These are phyloP conservation scores for Champsocephalus gunnari DNA, from an alignment of 2,797 vertebrate species.

Conservation along the genomic window DNA sequence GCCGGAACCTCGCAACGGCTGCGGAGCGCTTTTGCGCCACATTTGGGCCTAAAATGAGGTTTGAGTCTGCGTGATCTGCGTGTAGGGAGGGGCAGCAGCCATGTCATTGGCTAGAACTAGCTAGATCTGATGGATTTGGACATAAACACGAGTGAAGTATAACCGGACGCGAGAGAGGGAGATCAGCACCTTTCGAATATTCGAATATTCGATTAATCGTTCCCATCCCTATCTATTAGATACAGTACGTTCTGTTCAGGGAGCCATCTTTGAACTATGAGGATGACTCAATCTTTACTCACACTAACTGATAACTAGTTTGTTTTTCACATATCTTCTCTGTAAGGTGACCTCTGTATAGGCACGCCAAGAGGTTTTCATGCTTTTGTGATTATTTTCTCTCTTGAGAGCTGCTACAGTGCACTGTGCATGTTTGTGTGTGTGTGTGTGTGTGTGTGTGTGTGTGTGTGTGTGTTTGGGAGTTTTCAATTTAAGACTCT, in stretches of 20 bases:
- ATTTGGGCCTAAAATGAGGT: too few species aligned
- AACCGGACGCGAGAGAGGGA: too few species aligned
- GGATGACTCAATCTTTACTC: slow-evolving; percentile 4
- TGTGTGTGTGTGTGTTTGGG: slow-evolving; percentile 16
- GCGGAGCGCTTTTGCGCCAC: too few species aligned
- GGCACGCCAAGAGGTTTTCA: slow-evolving; percentile 1
- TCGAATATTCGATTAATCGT: too few species aligned
- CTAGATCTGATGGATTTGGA: too few species aligned
- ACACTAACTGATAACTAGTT: background rate
- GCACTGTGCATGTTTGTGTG: slow-evolving; percentile 3
- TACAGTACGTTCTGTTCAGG: slow-evolving; percentile 11
- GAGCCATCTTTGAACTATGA: background rate
- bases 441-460: slow-evolving; percentile 6
- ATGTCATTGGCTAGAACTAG: too few species aligned
- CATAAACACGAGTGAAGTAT: too few species aligned
- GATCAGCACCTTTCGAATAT: too few species aligned
- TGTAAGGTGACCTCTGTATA: slow-evolving; percentile 34
- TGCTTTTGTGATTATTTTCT: slow-evolving; percentile 22
- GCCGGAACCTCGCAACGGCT: too few species aligned
- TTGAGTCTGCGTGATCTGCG: too few species aligned
- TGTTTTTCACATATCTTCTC: slow-evolving; percentile 7
- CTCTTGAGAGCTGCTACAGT: slow-evolving; percentile 16
- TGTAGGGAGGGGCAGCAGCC: too few species aligned
- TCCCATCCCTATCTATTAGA: background rate
- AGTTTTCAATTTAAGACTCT: slow-evolving; percentile 57